Percentiles rank a stretch among this genome's conserved stretches.
These are phyloP conservation scores for Chelidonichthys spinosus DNA, from an alignment of 2,797 vertebrate genomes.

Conservation along the genomic window DNA sequence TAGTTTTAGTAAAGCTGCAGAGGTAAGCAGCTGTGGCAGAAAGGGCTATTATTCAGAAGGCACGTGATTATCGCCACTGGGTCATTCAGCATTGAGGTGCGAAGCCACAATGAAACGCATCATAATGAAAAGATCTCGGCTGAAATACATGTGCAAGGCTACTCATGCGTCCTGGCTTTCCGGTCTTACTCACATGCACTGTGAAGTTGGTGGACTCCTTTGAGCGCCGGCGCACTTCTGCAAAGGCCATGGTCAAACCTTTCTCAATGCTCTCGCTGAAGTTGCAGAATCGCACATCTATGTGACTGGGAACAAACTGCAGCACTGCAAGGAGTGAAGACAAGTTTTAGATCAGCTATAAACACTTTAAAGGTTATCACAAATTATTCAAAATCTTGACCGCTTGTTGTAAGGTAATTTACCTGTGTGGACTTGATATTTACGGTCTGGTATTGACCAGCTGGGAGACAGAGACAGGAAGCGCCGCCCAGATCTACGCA, in stretches of 20 bases:
- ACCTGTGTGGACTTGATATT: conserved; percentile 96
- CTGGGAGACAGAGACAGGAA: conserved; percentile 89
- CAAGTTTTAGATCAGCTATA: not conserved
- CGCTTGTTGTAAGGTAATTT: conserved; percentile 49
- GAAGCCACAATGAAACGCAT: conserved; percentile 20
- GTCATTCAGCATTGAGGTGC: conserved; percentile 15
- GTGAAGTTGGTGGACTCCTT: conserved; percentile 90
- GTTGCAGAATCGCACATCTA: conserved; percentile 91
- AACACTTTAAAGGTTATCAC: not conserved
- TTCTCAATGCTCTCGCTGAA: conserved; percentile 92
- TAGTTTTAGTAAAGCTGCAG: not conserved
- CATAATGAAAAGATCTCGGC: conserved; percentile 29
- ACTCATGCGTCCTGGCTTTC: not conserved
- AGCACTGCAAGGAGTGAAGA: conserved; percentile 84
- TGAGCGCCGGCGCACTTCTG: conserved; percentile 88
- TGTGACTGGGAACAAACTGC: conserved; percentile 93
- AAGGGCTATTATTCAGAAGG: conserved; percentile 13
- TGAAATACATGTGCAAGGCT: not conserved
- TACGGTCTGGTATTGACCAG: conserved; percentile 85
- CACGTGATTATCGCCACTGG: not conserved
- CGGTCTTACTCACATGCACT: conserved; percentile 87
- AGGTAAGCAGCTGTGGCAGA: conserved; percentile 18
- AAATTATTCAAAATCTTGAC: not conserved
- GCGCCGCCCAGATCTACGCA: conserved; percentile 85
- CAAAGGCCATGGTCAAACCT: conserved; percentile 90